Percentiles rank a stretch among this genome's conserved stretches.
phyloP scores from a whole-genome alignment of 2,113 vertebrate species.

The Cavia porcellus region DNA sequence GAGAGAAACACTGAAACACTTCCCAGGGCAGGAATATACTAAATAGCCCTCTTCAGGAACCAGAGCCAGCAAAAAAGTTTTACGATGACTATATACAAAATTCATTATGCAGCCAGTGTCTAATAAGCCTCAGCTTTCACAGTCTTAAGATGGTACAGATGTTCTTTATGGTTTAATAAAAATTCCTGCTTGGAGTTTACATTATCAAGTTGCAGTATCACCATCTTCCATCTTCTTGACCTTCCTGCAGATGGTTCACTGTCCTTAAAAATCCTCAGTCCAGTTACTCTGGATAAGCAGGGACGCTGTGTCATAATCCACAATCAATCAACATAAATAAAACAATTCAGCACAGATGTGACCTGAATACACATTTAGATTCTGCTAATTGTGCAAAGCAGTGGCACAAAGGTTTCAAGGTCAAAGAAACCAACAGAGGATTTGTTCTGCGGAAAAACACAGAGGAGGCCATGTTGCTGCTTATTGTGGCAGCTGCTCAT shows the following conservation, averaged over 20 bases:
- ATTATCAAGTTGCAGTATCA: slow-evolving; percentile 67
- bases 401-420: slow-evolving; percentile 74
- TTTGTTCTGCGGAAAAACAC: slow-evolving; percentile 42
- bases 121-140: slow-evolving; percentile 70
- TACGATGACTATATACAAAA: slow-evolving; percentile 57
- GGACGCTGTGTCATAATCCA: slow-evolving; percentile 77
- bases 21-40: slow-evolving; percentile 44
- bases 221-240: slow-evolving; percentile 66
- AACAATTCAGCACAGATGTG: slow-evolving; percentile 80
- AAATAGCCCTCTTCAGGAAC: neutral
- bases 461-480: neutral
- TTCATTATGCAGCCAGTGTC: slow-evolving; percentile 52
- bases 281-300: slow-evolving; percentile 75
- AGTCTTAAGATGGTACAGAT: slow-evolving; percentile 70
- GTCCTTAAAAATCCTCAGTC: slow-evolving; percentile 71
- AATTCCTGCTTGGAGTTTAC: slow-evolving; percentile 61
- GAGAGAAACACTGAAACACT: neutral
- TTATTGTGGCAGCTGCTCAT: slow-evolving; percentile 39
- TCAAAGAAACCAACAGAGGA: slow-evolving; percentile 59
- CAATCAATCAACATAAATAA: slow-evolving; percentile 86
- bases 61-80: slow-evolving; percentile 35
- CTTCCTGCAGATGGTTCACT: slow-evolving; percentile 74
- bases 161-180: slow-evolving; percentile 79
- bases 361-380: slow-evolving; percentile 81
- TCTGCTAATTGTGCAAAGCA: slow-evolving; percentile 68